Percentiles rank a stretch among this genome's conserved stretches.
Conservation (phyloP, 2,888 invertebrate species). For the Xestia rhomboidea region DNA sequence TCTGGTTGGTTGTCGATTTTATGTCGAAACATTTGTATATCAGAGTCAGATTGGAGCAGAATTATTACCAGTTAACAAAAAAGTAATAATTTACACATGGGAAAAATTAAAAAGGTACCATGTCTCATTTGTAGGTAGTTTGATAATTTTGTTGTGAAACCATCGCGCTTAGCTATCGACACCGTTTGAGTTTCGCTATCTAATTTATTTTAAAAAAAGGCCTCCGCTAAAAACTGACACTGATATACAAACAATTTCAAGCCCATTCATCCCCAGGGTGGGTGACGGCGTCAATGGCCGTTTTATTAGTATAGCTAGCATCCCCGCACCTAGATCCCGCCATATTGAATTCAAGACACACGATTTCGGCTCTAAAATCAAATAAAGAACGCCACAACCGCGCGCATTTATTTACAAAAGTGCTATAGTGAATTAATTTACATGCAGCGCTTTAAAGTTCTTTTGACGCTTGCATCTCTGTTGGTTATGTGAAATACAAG, state of each 20-base stretch:
- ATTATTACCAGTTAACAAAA: background rate
- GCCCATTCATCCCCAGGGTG: constrained; percentile 62
- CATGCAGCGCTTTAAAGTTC: constrained; percentile 8
- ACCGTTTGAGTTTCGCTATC: background rate
- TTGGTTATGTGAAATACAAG: background rate
- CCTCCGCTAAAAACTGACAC: constrained; percentile 32
- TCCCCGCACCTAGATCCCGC: constrained; percentile 72
- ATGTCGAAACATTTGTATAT: constrained; percentile 36
- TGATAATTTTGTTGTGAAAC: background rate
- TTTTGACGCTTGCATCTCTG: background rate
- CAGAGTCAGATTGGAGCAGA: constrained; percentile 36
- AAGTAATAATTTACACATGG: too few species aligned
- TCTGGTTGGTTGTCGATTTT: constrained; percentile 58
- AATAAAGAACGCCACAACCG: constrained; percentile 48
- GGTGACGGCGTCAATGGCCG: constrained; percentile 68
- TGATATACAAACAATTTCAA: constrained; percentile 49
- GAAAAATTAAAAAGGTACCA: background rate
- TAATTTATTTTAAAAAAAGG: background rate
- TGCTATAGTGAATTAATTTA: constrained; percentile 47
- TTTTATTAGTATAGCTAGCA: constrained; percentile 69
- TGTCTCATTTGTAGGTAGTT: background rate
- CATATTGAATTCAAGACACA: constrained; percentile 48
- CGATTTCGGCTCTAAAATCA: constrained; percentile 63
- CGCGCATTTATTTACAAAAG: constrained; percentile 56
- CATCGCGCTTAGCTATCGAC: background rate